These are phyloP conservation scores for Enteromius afrohamiltoni DNA, from an alignment of 2,797 vertebrate genomes.

Conservation along the genomic window DNA sequence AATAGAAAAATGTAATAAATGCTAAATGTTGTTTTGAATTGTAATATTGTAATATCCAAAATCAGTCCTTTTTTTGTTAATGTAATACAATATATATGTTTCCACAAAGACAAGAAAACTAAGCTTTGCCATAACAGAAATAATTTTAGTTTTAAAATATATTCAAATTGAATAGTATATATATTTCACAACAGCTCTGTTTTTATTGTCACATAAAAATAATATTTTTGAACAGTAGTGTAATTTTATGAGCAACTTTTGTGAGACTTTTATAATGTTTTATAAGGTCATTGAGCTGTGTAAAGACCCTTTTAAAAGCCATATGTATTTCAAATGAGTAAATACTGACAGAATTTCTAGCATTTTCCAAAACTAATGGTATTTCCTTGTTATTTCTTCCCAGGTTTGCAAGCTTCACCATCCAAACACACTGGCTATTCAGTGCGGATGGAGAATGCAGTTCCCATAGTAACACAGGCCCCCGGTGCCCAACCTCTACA, in stretches of 20 bases:
- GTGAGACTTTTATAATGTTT: not conserved
- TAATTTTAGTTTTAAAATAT: not conserved
- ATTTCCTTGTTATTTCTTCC: constrained; percentile 53
- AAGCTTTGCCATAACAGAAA: not conserved
- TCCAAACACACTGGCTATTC: constrained; percentile 98
- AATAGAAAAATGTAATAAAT: too few relatives aligned
- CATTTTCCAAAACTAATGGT: not conserved
- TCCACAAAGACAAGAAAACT: not conserved
- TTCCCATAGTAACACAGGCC: constrained; percentile 98
- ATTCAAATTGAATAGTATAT: not conserved
- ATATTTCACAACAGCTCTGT: not conserved
- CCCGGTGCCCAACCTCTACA: constrained; percentile 95
- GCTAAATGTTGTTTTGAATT: too few relatives aligned
- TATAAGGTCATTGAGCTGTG: not conserved
- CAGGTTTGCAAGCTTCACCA: constrained; percentile 96
- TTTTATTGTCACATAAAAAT: not conserved
- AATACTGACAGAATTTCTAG: not conserved
- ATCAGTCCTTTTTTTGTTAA: too few relatives aligned
- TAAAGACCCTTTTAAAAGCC: not conserved
- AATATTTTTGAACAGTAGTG: not conserved
- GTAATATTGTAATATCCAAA: too few relatives aligned
- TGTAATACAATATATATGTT: too few relatives aligned
- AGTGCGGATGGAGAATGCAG: constrained; percentile 96
- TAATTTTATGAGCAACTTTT: not conserved
- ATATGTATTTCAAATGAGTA: not conserved